These are phyloP conservation scores for Charaxes varanes DNA, from an alignment of 1,140 invertebrate species.

Conservation along the genomic window DNA sequence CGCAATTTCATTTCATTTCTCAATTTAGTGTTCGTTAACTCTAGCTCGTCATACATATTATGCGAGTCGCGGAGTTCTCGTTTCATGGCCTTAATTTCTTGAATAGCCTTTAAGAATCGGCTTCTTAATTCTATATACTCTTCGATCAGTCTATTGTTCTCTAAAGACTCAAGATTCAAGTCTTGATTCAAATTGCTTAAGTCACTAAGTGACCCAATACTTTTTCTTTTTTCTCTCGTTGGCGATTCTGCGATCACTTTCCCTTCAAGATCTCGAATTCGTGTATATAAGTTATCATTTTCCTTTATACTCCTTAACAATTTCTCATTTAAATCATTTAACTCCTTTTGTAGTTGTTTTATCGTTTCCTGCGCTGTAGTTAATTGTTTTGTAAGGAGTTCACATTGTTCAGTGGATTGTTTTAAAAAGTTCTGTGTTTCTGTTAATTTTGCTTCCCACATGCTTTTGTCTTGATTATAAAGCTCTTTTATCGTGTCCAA, in stretches of 20 bases:
- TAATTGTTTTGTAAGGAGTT: constrained; percentile 77
- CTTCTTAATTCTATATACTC: constrained; percentile 84
- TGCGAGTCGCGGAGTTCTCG: constrained; percentile 87
- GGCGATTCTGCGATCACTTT: constrained; percentile 68
- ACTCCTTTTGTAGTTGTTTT: constrained; percentile 75
- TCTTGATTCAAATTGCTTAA: constrained; percentile 86
- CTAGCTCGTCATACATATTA: constrained; percentile 85
- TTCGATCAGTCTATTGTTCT: constrained; percentile 85
- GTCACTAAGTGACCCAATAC: constrained; percentile 86
- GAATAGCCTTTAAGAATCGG: constrained; percentile 87
- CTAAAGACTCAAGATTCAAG: constrained; percentile 81
- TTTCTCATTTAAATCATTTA: constrained; percentile 74
- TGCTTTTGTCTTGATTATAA: constrained; percentile 78
- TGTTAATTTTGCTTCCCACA: constrained; percentile 78
- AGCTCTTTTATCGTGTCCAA: constrained; percentile 77
- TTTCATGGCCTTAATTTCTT: constrained; percentile 88
- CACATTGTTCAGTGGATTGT: constrained; percentile 78
- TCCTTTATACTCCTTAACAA: constrained; percentile 82
- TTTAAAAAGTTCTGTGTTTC: constrained; percentile 77
- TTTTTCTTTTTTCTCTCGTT: constrained; percentile 76
- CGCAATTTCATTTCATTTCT: constrained; percentile 81
- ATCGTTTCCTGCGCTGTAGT: constrained; percentile 76
- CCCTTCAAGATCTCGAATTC: constrained; percentile 81
- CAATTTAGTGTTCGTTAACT: constrained; percentile 83
- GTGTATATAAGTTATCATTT: constrained; percentile 82